Base-by-base conservation (phyloP, 2,888 invertebrate genomes). In the Neuroscelio doddi region DNA sequence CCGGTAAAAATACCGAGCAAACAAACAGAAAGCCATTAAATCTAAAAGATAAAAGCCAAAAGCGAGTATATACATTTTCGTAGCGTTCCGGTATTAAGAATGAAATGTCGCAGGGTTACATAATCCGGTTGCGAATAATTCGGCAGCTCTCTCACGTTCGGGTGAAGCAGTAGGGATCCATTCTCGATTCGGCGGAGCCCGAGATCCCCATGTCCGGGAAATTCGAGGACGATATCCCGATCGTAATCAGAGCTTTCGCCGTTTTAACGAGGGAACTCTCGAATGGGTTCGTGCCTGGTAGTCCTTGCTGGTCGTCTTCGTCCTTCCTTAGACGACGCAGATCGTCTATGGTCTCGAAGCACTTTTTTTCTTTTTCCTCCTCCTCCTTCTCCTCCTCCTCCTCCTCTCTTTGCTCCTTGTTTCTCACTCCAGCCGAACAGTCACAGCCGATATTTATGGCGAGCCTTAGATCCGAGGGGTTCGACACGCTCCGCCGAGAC, bases 381-480 rank as follows among this genome's bases (percentile, higher is more conserved):
- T 42, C 29, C 5, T 32, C 49, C 34, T 10, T 50, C 24, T 42
- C 14, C 46, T 17, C 44, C 39, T 44, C 38, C 55, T 42, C 41
- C 49, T 46, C 53, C 38, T 46, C 45, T 50, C 47, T 45, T 47
- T 47, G 47, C 51, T 45, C 46, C 14, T n/a, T n/a, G n/a, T n/a
- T n/a, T n/a, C 46, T 41, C 64, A 5, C 56, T 38, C 41, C 41
- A 30, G n/a, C 34, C 21, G 64, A 76, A 78, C 76, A 75, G 80
- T 80, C 82, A 77, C 76, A 76, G 77, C 59, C 75, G 77, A 83
- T 83, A 83, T 83, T 83, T 83, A 83, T 83, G 83, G 80, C 78
- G 73, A 79, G 76, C 73, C 75, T 79, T 76, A 74, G 75, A 75
- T 65, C 70, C 66, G 68, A 68, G 71, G n/a, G 72, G 73, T 73